Evolutionary conservation across 2,888 invertebrate genomes (phyloP).

Genomic region (Rhabditoides inermis): DNA sequence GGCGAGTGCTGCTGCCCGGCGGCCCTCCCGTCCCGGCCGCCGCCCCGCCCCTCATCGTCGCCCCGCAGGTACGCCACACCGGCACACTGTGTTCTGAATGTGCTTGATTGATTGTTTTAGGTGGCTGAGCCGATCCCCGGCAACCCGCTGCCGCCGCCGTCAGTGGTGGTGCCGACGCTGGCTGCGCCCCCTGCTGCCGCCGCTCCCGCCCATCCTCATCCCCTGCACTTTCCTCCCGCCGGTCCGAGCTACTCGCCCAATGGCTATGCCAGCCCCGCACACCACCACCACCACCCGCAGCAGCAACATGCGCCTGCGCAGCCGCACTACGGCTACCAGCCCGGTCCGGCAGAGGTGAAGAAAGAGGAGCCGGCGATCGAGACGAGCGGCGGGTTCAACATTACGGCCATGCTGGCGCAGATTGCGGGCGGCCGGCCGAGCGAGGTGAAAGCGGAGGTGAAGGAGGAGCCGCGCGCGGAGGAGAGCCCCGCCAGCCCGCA

Average conservation of each 20-base stretch:
- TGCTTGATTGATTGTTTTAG: neutral
- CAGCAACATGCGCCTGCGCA: too few relatives aligned
- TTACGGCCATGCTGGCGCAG: neutral
- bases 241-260: too few relatives aligned
- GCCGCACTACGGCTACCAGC: too few relatives aligned
- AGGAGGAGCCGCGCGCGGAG: neutral
- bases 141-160: constrained; percentile 4
- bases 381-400: neutral
- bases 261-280: too few relatives aligned
- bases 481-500: neutral
- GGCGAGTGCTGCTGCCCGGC: constrained; percentile 39
- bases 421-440: neutral
- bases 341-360: too few relatives aligned
- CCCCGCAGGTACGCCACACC: neutral
- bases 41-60: neutral
- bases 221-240: too few relatives aligned
- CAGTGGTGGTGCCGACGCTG: constrained; percentile 6
- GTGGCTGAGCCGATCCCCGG: neutral
- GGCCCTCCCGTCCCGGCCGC: constrained; percentile 7
- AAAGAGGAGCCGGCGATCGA: too few relatives aligned
- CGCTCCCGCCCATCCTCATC: too few relatives aligned
- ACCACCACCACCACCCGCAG: too few relatives aligned
- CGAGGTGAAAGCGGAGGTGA: neutral
- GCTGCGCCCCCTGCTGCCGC: neutral
- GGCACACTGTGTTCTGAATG: neutral